Evolutionary conservation across 2,888 invertebrate species (phyloP).

Genomic region (Dendrolimus houi): DNA sequence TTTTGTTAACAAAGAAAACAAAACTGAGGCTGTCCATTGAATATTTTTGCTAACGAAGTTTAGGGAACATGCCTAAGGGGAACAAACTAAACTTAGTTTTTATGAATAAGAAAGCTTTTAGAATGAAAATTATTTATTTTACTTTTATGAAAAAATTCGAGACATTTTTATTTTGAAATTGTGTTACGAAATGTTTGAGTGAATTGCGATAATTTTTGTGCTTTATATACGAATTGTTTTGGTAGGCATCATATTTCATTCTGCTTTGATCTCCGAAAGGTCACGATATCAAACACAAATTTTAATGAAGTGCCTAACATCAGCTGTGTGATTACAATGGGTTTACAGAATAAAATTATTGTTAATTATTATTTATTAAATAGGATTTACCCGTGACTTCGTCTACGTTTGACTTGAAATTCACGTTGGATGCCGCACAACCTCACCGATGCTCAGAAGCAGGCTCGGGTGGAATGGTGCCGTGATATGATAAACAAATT

Average conservation of each 20-base stretch:
- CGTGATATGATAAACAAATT: no score
- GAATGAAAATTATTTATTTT: neutral
- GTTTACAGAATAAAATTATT: no score
- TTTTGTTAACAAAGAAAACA: no score
- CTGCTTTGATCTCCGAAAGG: neutral
- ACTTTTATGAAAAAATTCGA: neutral
- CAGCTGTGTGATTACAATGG: no score
- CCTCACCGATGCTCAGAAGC: no score
- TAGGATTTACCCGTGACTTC: no score
- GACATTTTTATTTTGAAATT: neutral
- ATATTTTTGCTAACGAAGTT: neutral
- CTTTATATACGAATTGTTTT: neutral
- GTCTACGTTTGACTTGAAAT: no score
- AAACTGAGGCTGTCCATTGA: no score
- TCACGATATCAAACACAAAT: slow-evolving; percentile 4
- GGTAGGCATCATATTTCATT: neutral
- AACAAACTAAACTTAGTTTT: neutral
- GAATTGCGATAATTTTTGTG: neutral
- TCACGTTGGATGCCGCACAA: no score
- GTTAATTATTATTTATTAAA: no score
- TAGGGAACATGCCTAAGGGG: neutral
- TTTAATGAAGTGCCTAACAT: no score
- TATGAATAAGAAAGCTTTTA: neutral
- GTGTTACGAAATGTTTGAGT: neutral
- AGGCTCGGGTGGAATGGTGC: no score